Evolutionary conservation across 2,888 invertebrate species (phyloP).

Genomic region (Calameuta idolon): DNA sequence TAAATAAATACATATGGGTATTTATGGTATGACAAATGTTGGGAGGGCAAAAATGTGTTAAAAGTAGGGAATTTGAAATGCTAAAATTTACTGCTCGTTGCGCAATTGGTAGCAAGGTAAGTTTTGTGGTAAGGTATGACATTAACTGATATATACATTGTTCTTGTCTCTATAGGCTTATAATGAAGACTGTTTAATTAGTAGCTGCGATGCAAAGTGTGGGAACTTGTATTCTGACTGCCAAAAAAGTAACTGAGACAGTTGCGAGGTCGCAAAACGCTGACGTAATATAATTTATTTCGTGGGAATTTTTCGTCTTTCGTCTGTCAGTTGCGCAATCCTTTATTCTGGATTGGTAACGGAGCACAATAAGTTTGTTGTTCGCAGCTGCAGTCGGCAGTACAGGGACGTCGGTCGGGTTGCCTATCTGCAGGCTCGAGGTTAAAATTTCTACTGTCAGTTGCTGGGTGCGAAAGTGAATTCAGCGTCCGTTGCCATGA

Average conservation of each 20-base stretch:
- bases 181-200: neutral
- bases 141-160: neutral
- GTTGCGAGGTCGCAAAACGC: conserved; percentile 25
- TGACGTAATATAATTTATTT: conserved; percentile 30
- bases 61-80: neutral
- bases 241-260: conserved; percentile 14
- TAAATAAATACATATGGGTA: no score
- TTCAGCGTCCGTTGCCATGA: neutral
- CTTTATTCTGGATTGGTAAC: neutral
- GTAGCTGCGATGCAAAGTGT: neutral
- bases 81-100: neutral
- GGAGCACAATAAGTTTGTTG: neutral
- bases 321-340: conserved; percentile 4
- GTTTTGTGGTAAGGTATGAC: neutral
- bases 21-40: neutral
- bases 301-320: conserved; percentile 25
- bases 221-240: neutral
- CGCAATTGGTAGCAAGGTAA: neutral
- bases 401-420: neutral
- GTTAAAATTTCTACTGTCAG: neutral
- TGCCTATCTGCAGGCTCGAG: neutral
- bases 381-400: neutral
- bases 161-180: neutral
- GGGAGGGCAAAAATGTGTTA: neutral
- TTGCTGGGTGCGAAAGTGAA: neutral